Conservation (phyloP, 2,113 vertebrate genomes). For the Cebus imitator region DNA sequence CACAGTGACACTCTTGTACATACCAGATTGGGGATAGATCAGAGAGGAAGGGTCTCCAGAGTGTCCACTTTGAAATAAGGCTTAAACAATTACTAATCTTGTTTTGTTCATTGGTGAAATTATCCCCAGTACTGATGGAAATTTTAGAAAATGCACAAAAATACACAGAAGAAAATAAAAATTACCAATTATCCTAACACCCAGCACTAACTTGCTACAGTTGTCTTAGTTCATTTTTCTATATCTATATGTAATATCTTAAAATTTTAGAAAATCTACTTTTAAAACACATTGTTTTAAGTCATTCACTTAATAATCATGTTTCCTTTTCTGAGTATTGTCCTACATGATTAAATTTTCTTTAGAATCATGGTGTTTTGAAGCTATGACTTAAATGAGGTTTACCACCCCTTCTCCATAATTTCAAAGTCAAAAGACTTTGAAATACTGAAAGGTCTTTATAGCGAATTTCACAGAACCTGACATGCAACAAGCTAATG, state of each 20-base stretch:
- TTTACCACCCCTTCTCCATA: neutral
- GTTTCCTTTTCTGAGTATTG: neutral
- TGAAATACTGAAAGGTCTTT: neutral
- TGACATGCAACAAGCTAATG: neutral
- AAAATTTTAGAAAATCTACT: neutral
- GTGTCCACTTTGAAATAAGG: neutral
- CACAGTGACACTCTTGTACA: no score
- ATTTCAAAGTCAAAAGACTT: neutral
- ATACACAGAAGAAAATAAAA: neutral
- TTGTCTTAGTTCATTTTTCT: neutral
- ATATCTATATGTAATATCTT: neutral
- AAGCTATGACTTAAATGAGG: neutral
- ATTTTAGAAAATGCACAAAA: slow-evolving; percentile 4
- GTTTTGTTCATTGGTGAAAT: neutral
- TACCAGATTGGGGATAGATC: no score
- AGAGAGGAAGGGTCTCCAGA: neutral
- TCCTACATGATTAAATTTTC: neutral
- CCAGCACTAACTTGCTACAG: neutral
- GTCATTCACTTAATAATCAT: neutral
- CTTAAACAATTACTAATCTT: neutral
- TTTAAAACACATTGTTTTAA: neutral
- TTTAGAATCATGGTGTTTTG: neutral
- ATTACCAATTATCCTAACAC: neutral
- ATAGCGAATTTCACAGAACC: neutral
- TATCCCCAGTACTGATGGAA: neutral